Percentiles rank a stretch among this genome's conserved stretches.
Evolutionary conservation across 2,113 vertebrate genomes (phyloP).

Genomic region (Girardinichthys multiradiatus): DNA sequence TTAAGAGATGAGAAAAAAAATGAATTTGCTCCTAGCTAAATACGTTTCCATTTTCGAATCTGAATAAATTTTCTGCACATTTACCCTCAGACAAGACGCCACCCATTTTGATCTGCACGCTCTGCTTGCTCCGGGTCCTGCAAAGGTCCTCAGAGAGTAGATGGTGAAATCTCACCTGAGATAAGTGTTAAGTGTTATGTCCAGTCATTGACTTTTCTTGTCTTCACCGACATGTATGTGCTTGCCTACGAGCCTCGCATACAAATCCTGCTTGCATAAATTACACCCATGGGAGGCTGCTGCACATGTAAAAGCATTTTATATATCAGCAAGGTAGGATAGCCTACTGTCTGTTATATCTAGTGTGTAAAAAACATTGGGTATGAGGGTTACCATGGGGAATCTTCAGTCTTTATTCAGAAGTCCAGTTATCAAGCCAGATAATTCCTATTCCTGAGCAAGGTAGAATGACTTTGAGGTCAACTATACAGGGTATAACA

Average conservation of each 20-base stretch:
- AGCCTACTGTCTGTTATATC: conserved; percentile 16
- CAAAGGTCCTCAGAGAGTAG: conserved; percentile 47
- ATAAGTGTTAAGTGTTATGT: conserved; percentile 69
- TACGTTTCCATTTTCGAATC: conserved; percentile 28
- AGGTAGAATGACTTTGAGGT: conserved; percentile 55
- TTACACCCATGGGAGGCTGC: conserved; percentile 18
- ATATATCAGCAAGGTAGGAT: conserved; percentile 9
- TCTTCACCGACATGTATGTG: conserved; percentile 31
- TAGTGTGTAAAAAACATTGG: not conserved
- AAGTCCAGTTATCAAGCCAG: conserved; percentile 27
- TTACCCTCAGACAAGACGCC: conserved; percentile 9
- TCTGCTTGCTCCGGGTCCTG: conserved; percentile 18
- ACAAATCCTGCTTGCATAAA: conserved; percentile 21
- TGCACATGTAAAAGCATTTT: conserved; percentile 15
- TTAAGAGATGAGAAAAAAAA: conserved; percentile 58
- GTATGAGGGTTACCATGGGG: not conserved
- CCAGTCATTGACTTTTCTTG: conserved; percentile 48
- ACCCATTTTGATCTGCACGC: conserved; percentile 23
- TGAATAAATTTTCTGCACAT: conserved; percentile 24
- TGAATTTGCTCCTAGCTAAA: conserved; percentile 43
- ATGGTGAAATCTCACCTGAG: conserved; percentile 69
- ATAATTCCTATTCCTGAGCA: conserved; percentile 20
- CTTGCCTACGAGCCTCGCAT: conserved; percentile 2
- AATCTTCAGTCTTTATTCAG: conserved; percentile 6
- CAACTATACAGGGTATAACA: conserved; percentile 15